These are phyloP conservation scores for Epirrhoe alternata DNA, from an alignment of 2,888 invertebrate genomes.

Conservation along the genomic window DNA sequence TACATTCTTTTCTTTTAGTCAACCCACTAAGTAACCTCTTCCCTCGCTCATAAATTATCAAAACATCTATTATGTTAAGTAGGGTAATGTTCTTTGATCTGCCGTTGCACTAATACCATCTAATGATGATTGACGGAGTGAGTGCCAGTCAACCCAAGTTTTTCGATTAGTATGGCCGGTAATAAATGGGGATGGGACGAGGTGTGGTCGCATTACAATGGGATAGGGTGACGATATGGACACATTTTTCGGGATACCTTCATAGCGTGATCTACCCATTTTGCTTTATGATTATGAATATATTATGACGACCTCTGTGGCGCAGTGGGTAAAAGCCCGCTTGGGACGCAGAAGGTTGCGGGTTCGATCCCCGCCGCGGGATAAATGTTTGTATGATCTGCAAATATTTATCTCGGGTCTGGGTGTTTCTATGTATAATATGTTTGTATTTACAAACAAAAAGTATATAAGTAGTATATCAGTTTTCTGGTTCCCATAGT, in stretches of 20 bases:
- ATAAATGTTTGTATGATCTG: no score
- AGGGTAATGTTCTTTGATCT: constrained; percentile 39
- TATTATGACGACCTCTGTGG: no score
- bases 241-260: constrained; percentile 5
- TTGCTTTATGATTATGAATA: neutral
- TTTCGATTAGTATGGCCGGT: constrained; percentile 51
- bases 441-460: no score
- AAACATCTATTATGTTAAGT: constrained; percentile 9
- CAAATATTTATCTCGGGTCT: no score
- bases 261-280: neutral
- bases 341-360: no score
- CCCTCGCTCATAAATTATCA: neutral
- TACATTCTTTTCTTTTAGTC: neutral
- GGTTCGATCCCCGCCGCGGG: no score
- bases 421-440: no score
- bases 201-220: constrained; percentile 24
- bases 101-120: constrained; percentile 49
- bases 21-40: neutral
- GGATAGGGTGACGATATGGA: constrained; percentile 13
- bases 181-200: constrained; percentile 21
- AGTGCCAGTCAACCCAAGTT: constrained; percentile 59
- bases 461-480: no score
- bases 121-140: constrained; percentile 64
- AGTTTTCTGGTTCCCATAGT: no score
- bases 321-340: no score